Conservation (phyloP, 2,113 vertebrate genomes). For the Diphyllodes magnificus region DNA sequence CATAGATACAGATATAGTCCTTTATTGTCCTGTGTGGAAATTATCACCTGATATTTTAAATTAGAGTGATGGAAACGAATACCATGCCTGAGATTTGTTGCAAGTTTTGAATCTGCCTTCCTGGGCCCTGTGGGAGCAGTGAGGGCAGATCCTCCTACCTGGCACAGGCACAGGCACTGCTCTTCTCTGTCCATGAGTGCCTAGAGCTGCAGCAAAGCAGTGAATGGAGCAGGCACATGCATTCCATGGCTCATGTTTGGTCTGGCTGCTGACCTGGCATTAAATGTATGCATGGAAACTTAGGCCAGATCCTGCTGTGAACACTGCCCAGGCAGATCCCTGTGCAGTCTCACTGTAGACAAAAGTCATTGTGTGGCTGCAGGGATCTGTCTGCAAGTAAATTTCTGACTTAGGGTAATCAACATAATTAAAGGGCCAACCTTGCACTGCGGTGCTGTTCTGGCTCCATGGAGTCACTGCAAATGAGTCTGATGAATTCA, state of each 20-base stretch:
- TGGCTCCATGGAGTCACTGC: background rate
- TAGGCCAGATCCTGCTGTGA: background rate
- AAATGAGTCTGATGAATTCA: background rate
- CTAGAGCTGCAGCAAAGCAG: background rate
- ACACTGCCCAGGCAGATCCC: background rate
- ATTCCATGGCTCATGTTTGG: accelerated
- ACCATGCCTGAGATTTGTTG: background rate
- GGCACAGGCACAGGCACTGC: accelerated
- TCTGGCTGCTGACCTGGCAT: background rate
- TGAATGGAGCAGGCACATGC: background rate
- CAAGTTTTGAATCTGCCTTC: background rate
- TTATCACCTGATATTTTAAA: background rate
- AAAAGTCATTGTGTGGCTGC: background rate
- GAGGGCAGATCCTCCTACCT: background rate
- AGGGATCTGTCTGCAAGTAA: background rate
- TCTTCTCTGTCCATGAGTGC: background rate
- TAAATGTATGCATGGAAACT: background rate
- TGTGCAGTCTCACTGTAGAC: background rate
- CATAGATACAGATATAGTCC: background rate
- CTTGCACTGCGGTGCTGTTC: background rate
- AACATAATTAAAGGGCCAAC: background rate
- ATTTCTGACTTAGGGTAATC: background rate
- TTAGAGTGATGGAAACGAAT: background rate
- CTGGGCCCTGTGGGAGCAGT: accelerated
- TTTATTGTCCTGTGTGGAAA: background rate